Evolutionary conservation across 1,140 invertebrate genomes (phyloP), one percentile per base, ranked within the genome.

Genomic region (Ceratina japonica): DNA sequence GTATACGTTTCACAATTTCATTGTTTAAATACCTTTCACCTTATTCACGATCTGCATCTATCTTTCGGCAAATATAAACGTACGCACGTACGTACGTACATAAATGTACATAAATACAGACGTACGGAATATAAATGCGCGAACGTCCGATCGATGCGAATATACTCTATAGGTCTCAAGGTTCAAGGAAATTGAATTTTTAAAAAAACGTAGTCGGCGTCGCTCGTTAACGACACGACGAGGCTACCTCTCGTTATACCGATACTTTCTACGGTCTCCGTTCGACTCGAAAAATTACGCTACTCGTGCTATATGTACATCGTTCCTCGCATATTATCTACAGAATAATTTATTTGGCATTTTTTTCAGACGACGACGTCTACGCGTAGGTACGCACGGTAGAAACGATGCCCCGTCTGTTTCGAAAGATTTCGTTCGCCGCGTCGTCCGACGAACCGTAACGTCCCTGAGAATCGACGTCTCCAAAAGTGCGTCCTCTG

Each of bases 381-480:
- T n/a, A n/a, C n/a, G n/a, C n/a, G n/a, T n/a, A n/a, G n/a, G n/a
- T n/a, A n/a, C n/a, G 49, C 72, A 72, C 52, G 54, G 20, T 72
- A 63, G 27, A 78, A 78, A 78, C 54, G 22, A 78, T 72, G 72
- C 75, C 68, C 68, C 72, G 75, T 72, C 68, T 72, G 54, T 71
- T 24, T 54, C 68, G 59, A 71, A 61, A 27, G 20, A 52, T 61
- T 31, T 31, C 27, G 4, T 31, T 31, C 27, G 27, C 27, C 4
- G 27, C 27, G 27, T 56, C 13, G 15, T 16, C 54, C 4, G n/a
- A 10, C 13, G 15, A 31, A n/a, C 52, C 10, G 51, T 86, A 69
- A 82, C 73, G 82, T 86, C 86, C 86, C 85, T 87, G 86, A 86
- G 83, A 87, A 85, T 80, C 82, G 85, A 85, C 85, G 73, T 87